A percentile compares a stretch with the other conserved stretches of the same genome.
These are phyloP conservation scores for Tragelaphus eurycerus DNA, from an alignment of 2,797 vertebrate genomes.

Conservation along the genomic window DNA sequence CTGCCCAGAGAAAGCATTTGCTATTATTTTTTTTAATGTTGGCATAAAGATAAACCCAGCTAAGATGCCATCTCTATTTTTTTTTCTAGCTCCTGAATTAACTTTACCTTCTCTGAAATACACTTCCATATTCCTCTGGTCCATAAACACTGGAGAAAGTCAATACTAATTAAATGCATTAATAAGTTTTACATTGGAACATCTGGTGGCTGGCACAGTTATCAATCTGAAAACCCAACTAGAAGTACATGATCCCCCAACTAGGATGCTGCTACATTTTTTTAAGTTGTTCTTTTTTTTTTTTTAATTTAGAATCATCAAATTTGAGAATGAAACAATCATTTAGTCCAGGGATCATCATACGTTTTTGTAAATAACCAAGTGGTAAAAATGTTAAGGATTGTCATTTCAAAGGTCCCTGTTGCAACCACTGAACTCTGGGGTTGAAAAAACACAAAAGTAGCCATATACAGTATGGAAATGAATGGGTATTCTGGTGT, in stretches of 20 bases:
- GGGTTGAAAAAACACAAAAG: not conserved
- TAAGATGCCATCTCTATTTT: conserved; percentile 43
- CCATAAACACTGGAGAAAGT: conserved; percentile 82
- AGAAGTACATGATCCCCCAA: not conserved
- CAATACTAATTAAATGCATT: conserved; percentile 81
- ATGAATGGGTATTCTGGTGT: rapidly evolving
- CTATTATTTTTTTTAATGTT: conserved; percentile 67
- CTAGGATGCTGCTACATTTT: not conserved
- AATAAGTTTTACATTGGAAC: conserved; percentile 76
- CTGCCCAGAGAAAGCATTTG: conserved; percentile 57
- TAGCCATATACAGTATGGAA: not conserved
- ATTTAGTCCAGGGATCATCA: not conserved
- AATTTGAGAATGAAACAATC: not conserved
- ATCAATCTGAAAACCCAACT: conserved; percentile 50
- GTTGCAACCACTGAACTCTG: not conserved
- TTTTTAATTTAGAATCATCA: not conserved
- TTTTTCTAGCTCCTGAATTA: conserved; percentile 58
- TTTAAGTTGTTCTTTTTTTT: not conserved
- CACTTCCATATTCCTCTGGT: conserved; percentile 67
- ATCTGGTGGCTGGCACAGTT: conserved; percentile 58
- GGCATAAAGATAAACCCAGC: conserved; percentile 71
- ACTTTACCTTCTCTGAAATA: conserved; percentile 69
- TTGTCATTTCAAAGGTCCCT: not conserved
- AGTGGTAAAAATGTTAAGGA: not conserved
- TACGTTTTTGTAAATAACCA: not conserved